Evolutionary conservation across 1,140 invertebrate species (phyloP).

Genomic region (Macrosteles quadrilineatus): DNA sequence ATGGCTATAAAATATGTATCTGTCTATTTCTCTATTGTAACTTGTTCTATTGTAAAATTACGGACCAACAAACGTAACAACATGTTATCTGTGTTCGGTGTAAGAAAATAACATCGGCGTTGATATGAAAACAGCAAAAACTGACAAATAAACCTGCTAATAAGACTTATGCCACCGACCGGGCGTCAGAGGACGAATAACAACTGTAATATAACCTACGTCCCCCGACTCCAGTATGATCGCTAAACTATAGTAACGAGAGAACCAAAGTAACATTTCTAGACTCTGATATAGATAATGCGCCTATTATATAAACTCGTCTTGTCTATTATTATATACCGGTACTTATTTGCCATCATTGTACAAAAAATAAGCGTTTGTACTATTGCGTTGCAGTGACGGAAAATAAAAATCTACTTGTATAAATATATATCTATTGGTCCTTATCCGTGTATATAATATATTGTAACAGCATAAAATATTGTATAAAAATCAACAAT

Average conservation of each 20-base stretch:
- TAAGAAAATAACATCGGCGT: constrained; percentile 19
- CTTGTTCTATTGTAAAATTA: constrained; percentile 20
- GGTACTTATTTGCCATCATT: constrained; percentile 22
- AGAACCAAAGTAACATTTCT: constrained; percentile 19
- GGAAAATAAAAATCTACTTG: constrained; percentile 15
- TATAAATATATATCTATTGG: constrained; percentile 20
- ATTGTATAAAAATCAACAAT: constrained; percentile 27
- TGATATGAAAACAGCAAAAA: not conserved
- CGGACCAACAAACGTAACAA: constrained; percentile 8
- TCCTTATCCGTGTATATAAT: constrained; percentile 15
- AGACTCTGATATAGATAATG: constrained; percentile 5
- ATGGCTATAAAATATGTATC: constrained; percentile 7
- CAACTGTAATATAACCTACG: constrained; percentile 8
- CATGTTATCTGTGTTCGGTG: not conserved
- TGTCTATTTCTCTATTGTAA: constrained; percentile 17
- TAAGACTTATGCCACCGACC: not conserved
- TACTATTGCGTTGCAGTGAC: constrained; percentile 20
- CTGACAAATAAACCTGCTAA: constrained; percentile 6
- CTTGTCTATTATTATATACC: constrained; percentile 20
- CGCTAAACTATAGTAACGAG: not conserved
- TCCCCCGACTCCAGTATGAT: not conserved
- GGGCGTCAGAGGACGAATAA: not conserved
- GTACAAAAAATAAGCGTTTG: constrained; percentile 22
- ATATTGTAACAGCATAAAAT: constrained; percentile 25
- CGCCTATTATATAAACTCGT: constrained; percentile 17